Conservation (phyloP, 2,797 vertebrate genomes). For the Silurus aristotelis region DNA sequence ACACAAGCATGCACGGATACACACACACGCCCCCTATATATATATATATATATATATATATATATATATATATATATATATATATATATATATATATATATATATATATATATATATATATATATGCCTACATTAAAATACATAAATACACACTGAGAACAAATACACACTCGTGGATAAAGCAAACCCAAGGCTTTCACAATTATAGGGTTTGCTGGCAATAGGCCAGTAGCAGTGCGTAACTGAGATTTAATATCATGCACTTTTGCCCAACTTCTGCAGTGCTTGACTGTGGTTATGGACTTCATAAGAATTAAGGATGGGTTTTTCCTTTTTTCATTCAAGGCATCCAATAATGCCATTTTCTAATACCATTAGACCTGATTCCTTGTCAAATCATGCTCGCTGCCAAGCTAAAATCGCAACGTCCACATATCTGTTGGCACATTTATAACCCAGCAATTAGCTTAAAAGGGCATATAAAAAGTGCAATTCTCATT, state of each 20-base stretch:
- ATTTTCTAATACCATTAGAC: constrained; percentile 40
- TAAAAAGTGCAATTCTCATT: constrained; percentile 64
- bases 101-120: too few species aligned
- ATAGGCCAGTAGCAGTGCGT: background rate
- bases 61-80: too few species aligned
- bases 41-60: too few species aligned
- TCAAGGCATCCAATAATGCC: constrained; percentile 15
- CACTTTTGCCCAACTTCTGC: background rate
- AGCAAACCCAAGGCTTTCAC: background rate
- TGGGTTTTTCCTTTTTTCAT: background rate
- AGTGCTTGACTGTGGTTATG: background rate
- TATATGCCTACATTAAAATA: too few species aligned
- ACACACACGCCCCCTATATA: too few species aligned
- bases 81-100: too few species aligned
- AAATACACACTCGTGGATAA: background rate
- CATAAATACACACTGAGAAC: background rate
- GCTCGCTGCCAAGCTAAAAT: constrained; percentile 55
- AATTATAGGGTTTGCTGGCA: background rate
- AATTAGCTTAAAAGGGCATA: constrained; percentile 71
- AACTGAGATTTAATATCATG: background rate
- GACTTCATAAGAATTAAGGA: constrained; percentile 5
- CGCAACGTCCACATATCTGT: constrained; percentile 54
- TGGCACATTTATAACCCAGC: constrained; percentile 64
- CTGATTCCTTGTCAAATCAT: constrained; percentile 38
- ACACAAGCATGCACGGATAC: background rate